Evolutionary conservation across 1,140 invertebrate genomes (phyloP), one percentile per base, ranked within the genome.

Genomic region (Homarus americanus): DNA sequence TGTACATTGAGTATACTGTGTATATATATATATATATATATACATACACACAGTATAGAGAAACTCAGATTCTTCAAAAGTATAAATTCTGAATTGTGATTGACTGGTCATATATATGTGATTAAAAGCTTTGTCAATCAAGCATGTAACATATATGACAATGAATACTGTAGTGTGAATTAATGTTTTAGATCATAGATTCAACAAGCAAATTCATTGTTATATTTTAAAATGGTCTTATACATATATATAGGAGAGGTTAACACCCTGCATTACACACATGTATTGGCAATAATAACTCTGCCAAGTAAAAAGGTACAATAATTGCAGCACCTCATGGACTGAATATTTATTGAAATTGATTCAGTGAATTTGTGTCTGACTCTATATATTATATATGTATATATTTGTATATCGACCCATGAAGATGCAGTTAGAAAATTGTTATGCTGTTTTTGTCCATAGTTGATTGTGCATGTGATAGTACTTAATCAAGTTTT

Each of bases 301-400:
- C 0, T 32, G 5, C 5, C n/a, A 32, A 9, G 63, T 69, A 28
- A 69, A 69, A 69, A 28, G 17, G 32, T 69, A 32, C 63, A 69
- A 49, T 49, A 49, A 32, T 28, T 32, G 12, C 63, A 69, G 63
- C 12, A 28, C n/a, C 63, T 69, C 28, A n/a, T 44, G 44, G 15
- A 79, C 44, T 12, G 24, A n/a, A 44, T 32, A 24, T 28, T 79
- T 44, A 24, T 44, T 34, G 15, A 44, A 28, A 24, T 78, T 2
- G 2, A 73, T 2, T 40, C 4, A n/a, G 40, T 76, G 40, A 38
- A 76, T 76, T 24, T 34, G 32, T 72, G 40, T 17, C 36, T 76
- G 34, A 10, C 36, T 76, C 36, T 76, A 76, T 76, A 76, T 38
- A 76, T 76, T 76, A 76, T 76, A 40, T 76, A 76, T 76, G 40